Evolutionary conservation across 2,888 invertebrate species (phyloP), one percentile per base, ranked within the genome.

Genomic region (Nephrotoma flavescens): DNA sequence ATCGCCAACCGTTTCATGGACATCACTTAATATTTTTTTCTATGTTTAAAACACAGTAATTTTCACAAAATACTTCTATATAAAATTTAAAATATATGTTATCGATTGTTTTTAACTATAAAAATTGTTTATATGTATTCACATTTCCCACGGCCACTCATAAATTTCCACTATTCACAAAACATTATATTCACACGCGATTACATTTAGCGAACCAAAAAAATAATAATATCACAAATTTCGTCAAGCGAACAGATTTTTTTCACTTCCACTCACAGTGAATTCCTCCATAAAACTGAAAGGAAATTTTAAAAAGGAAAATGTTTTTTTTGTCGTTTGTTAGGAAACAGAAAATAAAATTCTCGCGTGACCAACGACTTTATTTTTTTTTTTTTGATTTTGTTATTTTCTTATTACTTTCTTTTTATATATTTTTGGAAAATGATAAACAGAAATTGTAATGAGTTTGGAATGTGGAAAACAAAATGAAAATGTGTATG

Each of bases 1-100:
- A 91, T 89, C 89, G 95, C 95, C 89, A 95, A 92, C 89, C 94
- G 93, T 91, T 94, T 94, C 92, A 94, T 93, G 90, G 95, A 94
- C 94, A 95, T 95, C 93, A 93, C 41, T 31, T 47, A 52, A 31
- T 31, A 31, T 52, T 87, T 87, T 85, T 42, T n/a, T 83, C n/a
- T 83, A 41, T 83, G 9, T 84, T 15, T 71, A 71, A 19, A 19
- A 45, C 45, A 83, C 83, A 71, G 83, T 71, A 71, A 71, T 31
- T 71, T 71, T 71, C 71, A 41, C n/a, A 31, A 86, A 44, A 52
- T 4, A 41, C 12, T 44, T 83, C 9, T 45, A 3, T 0, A 31
- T 31, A 31, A 31, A 31, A 31, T 31, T 31, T 31, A 31, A 31
- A 31, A 31, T 44, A 83, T 86, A 41, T 11, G 15, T 83, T 19